phyloP scores from a whole-genome alignment of 1,140 invertebrate genomes.

The Tigriopus japonicus region DNA sequence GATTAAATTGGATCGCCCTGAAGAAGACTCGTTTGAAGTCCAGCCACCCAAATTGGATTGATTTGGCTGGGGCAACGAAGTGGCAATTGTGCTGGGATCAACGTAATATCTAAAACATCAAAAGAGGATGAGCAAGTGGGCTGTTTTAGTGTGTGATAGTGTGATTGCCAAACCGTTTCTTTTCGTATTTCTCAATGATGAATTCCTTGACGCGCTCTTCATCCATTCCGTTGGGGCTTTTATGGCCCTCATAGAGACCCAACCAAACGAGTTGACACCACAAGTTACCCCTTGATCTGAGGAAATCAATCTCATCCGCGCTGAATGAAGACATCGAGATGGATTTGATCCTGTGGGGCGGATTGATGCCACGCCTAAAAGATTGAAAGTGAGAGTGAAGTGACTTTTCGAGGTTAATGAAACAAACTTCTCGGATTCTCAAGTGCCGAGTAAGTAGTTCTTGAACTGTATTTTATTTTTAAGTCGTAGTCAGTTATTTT shows the following conservation, averaged over 20 bases:
- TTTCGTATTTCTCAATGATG: conserved; percentile 82
- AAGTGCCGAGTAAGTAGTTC: no score
- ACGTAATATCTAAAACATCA: conserved; percentile 35
- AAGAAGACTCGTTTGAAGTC: no score
- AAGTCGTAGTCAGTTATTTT: no score
- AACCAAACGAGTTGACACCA: conserved; percentile 77
- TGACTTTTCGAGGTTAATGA: no score
- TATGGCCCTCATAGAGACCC: conserved; percentile 45
- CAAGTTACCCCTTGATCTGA: conserved; percentile 68
- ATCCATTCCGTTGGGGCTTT: conserved; percentile 43
- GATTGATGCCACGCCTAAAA: conserved; percentile 78
- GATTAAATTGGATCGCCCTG: no score
- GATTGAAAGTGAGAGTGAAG: no score
- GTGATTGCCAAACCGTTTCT: conserved; percentile 41
- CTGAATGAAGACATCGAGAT: conserved; percentile 97
- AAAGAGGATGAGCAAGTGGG: conserved; percentile 1
- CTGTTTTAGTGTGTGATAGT: background rate
- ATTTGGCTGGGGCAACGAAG: no score
- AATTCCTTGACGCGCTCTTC: conserved; percentile 75
- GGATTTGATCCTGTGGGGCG: conserved; percentile 91
- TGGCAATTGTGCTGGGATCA: conserved; percentile 30
- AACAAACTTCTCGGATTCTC: no score
- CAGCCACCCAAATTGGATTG: no score
- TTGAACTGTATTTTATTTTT: no score
- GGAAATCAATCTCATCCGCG: conserved; percentile 78